Base-by-base conservation (phyloP, 2,888 invertebrate species). In the Exocentrus adspersus region DNA sequence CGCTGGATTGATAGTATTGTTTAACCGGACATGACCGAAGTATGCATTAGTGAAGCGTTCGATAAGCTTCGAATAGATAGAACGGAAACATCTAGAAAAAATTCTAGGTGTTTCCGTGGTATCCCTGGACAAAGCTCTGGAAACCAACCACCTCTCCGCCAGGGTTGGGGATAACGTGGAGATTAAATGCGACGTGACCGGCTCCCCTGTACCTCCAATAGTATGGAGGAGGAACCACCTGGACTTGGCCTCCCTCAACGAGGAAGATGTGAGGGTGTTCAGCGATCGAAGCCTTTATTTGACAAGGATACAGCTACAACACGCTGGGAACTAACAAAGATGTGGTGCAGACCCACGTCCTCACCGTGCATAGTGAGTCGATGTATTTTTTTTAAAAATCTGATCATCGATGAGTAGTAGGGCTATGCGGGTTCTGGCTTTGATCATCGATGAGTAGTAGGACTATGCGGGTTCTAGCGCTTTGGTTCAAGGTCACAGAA, bases 241-340 rank as follows among this genome's bases (percentile, higher is more conserved):
- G 30, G 89, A 90, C 79, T 82, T 91, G 62, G 85, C 88, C 60
- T 83, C 86, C 10, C 80, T 89, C 17, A 86, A 86, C 73, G 87
- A 88, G 65, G 86, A 88, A 71, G 87, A 88, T 76, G 85, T 88
- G 56, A 84, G 90, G 74, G 90, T 92, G 7, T 90, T 91, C 80
- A 88, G 87, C 62, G 92, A 92, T 77, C 92, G 92, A 2, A 89
- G 90, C 56, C 85, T 92, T 48, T 92, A 91, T 80, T 84, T 92
- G 69, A 90, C 89, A 46, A 85, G 88, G 71, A 89, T 91, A 64
- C 90, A 90, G 75, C 84, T 92, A 48, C 86, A 90, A 64, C 91
- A 92, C 79, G 89, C 90, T 48, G 92, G 92, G 17, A 92, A 92
- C 84, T 92, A 90, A 91, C 80, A 87, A 88, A 65, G 89, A 89